These are phyloP conservation scores for Plumapathes pennacea DNA, from an alignment of 92 coral and sea anemone genomes.

Conservation along the genomic window DNA sequence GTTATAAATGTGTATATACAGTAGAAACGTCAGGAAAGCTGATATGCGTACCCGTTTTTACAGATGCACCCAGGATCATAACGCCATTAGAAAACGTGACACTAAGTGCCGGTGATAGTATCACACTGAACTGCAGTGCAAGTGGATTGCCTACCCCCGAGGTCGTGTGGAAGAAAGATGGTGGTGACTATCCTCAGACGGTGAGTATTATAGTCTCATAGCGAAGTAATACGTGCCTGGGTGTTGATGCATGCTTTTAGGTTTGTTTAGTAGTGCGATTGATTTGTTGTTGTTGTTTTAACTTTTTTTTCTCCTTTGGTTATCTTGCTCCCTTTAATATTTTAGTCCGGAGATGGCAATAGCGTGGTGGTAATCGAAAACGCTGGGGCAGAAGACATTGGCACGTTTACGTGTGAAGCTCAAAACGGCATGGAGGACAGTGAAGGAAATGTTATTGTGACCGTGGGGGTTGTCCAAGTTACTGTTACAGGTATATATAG, in stretches of 20 bases:
- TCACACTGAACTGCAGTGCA: constrained; percentile 3
- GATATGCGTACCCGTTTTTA: too few species aligned
- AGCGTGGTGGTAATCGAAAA: constrained; percentile 14
- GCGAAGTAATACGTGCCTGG: too few species aligned
- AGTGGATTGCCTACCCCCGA: constrained; percentile 1
- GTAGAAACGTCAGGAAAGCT: too few species aligned
- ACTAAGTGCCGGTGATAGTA: constrained; percentile 5
- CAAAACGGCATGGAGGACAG: constrained; percentile 34
- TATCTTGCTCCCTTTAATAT: neutral
- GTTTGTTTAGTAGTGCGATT: too few species aligned
- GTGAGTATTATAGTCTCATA: too few species aligned
- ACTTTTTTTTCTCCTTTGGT: too few species aligned
- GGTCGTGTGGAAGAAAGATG: constrained; percentile 8
- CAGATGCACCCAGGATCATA: too few species aligned
- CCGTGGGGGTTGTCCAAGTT: constrained; percentile 14
- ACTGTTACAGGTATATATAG: constrained; percentile 42
- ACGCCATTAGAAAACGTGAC: constrained; percentile 1
- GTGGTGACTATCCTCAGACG: constrained; percentile 11
- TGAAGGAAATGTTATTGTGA: constrained; percentile 44
- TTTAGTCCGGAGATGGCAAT: constrained; percentile 14
- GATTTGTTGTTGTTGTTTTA: too few species aligned
- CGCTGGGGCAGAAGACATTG: constrained; percentile 32
- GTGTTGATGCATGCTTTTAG: too few species aligned
- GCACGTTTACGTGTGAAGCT: constrained; percentile 43
- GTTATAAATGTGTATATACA: too few species aligned